Conservation (phyloP, 2,888 invertebrate species). For the Hoplodrina blanda region DNA sequence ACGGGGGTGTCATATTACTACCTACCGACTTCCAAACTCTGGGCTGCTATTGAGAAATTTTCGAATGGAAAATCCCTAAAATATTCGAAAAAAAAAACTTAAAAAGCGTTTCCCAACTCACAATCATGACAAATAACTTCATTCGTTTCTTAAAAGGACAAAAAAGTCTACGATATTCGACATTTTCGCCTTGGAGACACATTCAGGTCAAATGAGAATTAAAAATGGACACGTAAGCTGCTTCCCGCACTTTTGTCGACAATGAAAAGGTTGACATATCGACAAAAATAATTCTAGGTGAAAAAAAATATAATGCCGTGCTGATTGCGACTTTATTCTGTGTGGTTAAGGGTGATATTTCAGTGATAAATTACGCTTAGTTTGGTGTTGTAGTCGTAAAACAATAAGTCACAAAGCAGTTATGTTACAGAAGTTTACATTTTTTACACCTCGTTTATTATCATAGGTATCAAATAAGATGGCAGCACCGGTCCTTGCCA, state of each 20-base stretch:
- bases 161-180: neutral
- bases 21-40: too few species aligned
- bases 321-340: slow-evolving; percentile 31
- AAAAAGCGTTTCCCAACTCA: too few species aligned
- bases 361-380: slow-evolving; percentile 12
- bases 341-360: slow-evolving; percentile 19
- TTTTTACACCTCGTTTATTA: neutral
- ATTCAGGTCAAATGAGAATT: neutral
- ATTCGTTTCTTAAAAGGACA: neutral
- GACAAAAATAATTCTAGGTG: slow-evolving; percentile 28
- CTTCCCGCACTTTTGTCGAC: slow-evolving; percentile 23
- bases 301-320: slow-evolving; percentile 2
- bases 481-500: too few species aligned
- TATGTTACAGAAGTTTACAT: slow-evolving; percentile 9
- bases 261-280: slow-evolving; percentile 38
- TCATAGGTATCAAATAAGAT: too few species aligned
- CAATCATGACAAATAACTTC: too few species aligned
- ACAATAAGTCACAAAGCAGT: slow-evolving; percentile 21
- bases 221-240: slow-evolving; percentile 13
- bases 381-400: slow-evolving; percentile 25
- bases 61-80: too few species aligned
- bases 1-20: too few species aligned
- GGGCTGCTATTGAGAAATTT: too few species aligned
- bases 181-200: neutral
- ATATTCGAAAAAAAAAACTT: too few species aligned